Conservation (phyloP, 2,888 invertebrate genomes). For the Drosophila flavopinicola region DNA sequence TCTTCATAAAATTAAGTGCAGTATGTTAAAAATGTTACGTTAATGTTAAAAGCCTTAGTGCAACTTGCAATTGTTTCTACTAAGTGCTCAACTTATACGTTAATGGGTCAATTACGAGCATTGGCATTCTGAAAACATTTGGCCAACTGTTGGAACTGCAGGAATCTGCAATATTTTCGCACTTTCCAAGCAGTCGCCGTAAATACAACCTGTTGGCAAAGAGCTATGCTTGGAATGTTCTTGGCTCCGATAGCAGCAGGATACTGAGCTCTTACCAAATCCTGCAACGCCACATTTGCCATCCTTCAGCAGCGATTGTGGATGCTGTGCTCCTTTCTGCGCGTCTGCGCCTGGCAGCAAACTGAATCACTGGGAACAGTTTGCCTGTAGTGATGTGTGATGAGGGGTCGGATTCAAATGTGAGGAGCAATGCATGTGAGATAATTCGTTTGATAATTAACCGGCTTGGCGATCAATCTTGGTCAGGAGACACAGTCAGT, state of each 20-base stretch:
- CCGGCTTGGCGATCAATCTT: conserved; percentile 47
- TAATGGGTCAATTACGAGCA: conserved; percentile 42
- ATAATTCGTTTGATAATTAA: conserved; percentile 53
- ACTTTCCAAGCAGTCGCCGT: not conserved
- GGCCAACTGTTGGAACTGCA: not conserved
- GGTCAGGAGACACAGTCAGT: not conserved
- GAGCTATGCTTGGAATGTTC: conserved; percentile 1
- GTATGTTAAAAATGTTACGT: not conserved
- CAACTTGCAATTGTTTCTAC: not conserved
- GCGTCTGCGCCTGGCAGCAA: conserved; percentile 49
- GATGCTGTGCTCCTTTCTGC: conserved; percentile 60
- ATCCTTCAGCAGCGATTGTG: conserved; percentile 39
- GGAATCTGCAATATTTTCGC: conserved; percentile 23
- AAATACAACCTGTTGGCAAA: conserved; percentile 36
- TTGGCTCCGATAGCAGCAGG: conserved; percentile 10
- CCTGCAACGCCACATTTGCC: not conserved
- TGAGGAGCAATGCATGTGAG: conserved; percentile 25
- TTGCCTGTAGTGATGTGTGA: conserved; percentile 1
- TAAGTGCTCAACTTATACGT: conserved; percentile 15
- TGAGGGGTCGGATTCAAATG: not conserved
- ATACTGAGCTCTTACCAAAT: conserved; percentile 27
- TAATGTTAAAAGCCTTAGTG: conserved; percentile 3
- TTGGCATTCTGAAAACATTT: conserved; percentile 5
- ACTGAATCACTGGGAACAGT: conserved; percentile 1
- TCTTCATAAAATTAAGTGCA: not conserved